These are phyloP conservation scores for Podarcis siculus DNA, from an alignment of 2,797 vertebrate genomes.

Conservation along the genomic window DNA sequence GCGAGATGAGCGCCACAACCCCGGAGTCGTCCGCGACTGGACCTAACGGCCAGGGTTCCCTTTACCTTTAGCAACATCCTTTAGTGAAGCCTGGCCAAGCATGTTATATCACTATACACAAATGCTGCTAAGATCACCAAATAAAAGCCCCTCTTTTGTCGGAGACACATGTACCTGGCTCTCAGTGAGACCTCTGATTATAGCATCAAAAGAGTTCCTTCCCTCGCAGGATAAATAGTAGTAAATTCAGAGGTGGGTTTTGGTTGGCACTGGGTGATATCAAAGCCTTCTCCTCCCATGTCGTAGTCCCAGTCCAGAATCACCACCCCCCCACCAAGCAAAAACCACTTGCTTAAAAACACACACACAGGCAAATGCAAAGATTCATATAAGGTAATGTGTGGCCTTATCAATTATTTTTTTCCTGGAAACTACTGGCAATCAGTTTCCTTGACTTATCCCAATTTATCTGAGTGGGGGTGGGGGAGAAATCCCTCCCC, in stretches of 20 bases:
- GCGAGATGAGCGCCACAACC: too few species aligned
- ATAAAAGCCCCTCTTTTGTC: too few species aligned
- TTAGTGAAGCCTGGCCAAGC: too few species aligned
- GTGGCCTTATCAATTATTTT: background rate
- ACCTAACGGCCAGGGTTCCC: too few species aligned
- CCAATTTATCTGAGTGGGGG: background rate
- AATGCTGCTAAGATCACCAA: too few species aligned
- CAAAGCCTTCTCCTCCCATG: background rate
- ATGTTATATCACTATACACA: too few species aligned
- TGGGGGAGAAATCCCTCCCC: background rate
- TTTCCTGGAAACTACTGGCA: background rate
- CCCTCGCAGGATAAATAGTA: background rate
- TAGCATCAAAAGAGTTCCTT: background rate
- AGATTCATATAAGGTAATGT: background rate
- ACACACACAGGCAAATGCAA: background rate
- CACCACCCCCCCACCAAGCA: too few species aligned
- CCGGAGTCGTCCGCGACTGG: too few species aligned
- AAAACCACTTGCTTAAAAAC: background rate
- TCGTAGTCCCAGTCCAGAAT: background rate
- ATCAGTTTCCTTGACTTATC: background rate
- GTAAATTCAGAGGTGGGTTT: background rate
- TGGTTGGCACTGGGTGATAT: background rate
- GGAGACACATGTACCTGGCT: too few species aligned
- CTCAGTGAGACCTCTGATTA: background rate
- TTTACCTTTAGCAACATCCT: too few species aligned